A percentile compares a stretch with the other conserved stretches of the same genome.
These are phyloP conservation scores for Xiphydria camelus DNA, from an alignment of 2,888 invertebrate species.

Conservation along the genomic window DNA sequence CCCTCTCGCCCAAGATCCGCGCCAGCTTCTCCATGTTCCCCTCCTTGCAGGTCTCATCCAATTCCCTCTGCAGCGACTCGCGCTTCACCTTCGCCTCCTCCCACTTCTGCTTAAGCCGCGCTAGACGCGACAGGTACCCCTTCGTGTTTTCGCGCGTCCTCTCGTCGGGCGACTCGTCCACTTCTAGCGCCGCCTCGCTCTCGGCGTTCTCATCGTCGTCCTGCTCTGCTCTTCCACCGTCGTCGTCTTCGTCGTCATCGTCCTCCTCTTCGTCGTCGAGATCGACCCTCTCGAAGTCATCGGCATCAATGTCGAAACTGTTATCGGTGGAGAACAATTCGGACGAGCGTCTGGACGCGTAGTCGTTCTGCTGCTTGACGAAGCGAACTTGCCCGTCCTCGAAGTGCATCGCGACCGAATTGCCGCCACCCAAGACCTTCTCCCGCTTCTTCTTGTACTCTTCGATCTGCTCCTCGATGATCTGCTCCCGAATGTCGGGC, in stretches of 20 bases:
- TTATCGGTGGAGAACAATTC: not conserved
- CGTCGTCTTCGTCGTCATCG: slow-evolving; percentile 1
- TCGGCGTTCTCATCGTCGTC: slow-evolving; percentile 6
- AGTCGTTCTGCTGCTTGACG: slow-evolving; percentile 9
- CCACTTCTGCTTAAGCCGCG: slow-evolving; percentile 40
- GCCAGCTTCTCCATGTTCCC: slow-evolving; percentile 43
- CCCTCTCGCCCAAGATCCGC: slow-evolving; percentile 40
- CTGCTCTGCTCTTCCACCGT: no score
- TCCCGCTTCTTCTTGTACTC: slow-evolving; percentile 53
- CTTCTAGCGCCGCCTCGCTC: slow-evolving; percentile 14
- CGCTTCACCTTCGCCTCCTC: slow-evolving; percentile 43
- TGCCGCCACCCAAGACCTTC: slow-evolving; percentile 42
- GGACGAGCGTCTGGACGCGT: not conserved
- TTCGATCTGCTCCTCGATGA: slow-evolving; percentile 54
- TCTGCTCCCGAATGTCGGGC: slow-evolving; percentile 42
- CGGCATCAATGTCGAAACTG: slow-evolving; percentile 14
- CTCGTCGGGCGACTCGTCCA: slow-evolving; percentile 12
- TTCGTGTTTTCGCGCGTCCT: slow-evolving; percentile 26
- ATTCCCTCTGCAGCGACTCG: slow-evolving; percentile 35
- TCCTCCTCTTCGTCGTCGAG: slow-evolving; percentile 3
- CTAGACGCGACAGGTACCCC: slow-evolving; percentile 33
- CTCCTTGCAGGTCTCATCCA: slow-evolving; percentile 35
- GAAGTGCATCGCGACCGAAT: slow-evolving; percentile 20
- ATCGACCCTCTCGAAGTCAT: slow-evolving; percentile 16
- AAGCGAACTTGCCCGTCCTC: slow-evolving; percentile 30